Evolutionary conservation across 1,140 invertebrate genomes (phyloP).

Genomic region (Diabrotica virgifera): DNA sequence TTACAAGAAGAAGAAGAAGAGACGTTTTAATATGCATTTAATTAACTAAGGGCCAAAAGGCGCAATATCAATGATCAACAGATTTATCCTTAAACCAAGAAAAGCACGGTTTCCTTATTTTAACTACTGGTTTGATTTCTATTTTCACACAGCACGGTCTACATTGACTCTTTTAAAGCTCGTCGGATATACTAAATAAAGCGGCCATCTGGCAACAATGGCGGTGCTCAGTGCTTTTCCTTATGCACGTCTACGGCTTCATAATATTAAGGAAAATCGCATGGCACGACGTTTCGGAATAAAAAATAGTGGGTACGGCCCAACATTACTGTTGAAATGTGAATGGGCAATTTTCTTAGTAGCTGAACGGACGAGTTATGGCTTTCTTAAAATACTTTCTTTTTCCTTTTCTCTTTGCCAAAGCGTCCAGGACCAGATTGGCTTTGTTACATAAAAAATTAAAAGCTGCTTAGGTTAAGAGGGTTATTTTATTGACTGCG

Average conservation of each 20-base stretch:
- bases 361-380: background rate
- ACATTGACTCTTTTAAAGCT: too few relatives aligned
- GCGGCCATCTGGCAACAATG: background rate
- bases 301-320: background rate
- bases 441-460: background rate
- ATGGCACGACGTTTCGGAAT: background rate
- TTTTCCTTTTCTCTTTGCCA: background rate
- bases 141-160: too few relatives aligned
- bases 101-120: too few relatives aligned
- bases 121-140: too few relatives aligned
- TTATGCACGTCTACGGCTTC: slow-evolving; percentile 23
- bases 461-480: too few relatives aligned
- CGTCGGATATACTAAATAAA: background rate
- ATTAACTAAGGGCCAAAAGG: too few relatives aligned
- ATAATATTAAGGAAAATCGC: slow-evolving; percentile 27
- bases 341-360: slow-evolving; percentile 1
- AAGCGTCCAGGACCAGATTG: slow-evolving; percentile 1
- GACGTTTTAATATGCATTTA: too few relatives aligned
- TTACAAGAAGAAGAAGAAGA: too few relatives aligned
- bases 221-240: background rate
- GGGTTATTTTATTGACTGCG: too few relatives aligned
- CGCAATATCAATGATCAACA: too few relatives aligned
- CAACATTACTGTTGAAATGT: background rate
- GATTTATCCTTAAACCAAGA: too few relatives aligned
- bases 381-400: background rate